Evolutionary conservation across 2,888 invertebrate genomes (phyloP).

Genomic region (Graphium colonna): DNA sequence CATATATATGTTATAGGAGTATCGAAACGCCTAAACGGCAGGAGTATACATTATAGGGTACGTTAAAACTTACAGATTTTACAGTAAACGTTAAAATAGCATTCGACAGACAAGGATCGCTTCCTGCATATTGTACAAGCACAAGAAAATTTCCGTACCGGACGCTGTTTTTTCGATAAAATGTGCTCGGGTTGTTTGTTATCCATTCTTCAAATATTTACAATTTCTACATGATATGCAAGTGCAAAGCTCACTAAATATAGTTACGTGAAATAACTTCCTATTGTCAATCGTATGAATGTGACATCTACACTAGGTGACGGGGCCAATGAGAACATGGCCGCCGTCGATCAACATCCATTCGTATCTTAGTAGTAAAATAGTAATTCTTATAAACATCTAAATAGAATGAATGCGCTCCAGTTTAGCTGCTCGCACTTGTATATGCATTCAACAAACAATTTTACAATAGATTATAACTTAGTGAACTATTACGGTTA

Average conservation of each 20-base stretch:
- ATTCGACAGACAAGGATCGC: constrained; percentile 5
- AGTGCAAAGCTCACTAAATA: constrained; percentile 80
- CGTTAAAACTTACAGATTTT: constrained; percentile 10
- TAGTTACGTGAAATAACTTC: constrained; percentile 47
- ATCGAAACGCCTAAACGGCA: neutral
- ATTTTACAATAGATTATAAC: constrained; percentile 66
- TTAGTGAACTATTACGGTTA: constrained; percentile 70
- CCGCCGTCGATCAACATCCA: constrained; percentile 35
- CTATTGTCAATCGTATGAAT: constrained; percentile 44
- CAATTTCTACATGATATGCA: constrained; percentile 75
- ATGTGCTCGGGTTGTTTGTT: constrained; percentile 38
- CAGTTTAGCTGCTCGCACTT: constrained; percentile 75
- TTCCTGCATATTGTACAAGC: constrained; percentile 25
- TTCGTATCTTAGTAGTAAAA: constrained; percentile 46
- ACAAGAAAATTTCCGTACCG: constrained; percentile 23
- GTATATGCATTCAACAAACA: constrained; percentile 70
- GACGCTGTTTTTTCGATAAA: constrained; percentile 36
- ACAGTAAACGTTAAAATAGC: constrained; percentile 10
- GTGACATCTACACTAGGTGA: constrained; percentile 59
- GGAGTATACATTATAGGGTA: constrained; percentile 3
- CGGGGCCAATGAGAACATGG: constrained; percentile 42
- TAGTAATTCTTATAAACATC: constrained; percentile 55
- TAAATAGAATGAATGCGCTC: constrained; percentile 58
- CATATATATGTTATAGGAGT: constrained; percentile 9
- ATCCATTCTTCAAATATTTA: constrained; percentile 54